These are phyloP conservation scores for Spodoptera littoralis DNA, from an alignment of 2,888 invertebrate genomes.

Conservation along the genomic window DNA sequence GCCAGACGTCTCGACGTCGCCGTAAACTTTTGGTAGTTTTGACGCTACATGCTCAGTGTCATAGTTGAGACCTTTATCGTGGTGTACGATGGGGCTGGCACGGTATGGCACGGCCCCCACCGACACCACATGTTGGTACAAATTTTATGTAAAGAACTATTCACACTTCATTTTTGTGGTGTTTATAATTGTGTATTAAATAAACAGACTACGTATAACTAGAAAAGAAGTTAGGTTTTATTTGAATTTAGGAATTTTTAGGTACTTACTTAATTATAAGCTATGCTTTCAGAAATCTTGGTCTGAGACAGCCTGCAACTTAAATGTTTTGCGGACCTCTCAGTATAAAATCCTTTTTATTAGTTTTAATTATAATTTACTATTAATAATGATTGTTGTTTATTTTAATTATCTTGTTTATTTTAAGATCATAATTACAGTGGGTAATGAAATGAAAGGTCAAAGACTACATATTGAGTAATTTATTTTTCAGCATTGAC, in stretches of 20 bases:
- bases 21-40: slow-evolving; percentile 83
- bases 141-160: slow-evolving; percentile 74
- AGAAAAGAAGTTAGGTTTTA: too few species aligned
- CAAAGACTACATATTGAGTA: slow-evolving; percentile 6
- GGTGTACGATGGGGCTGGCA: slow-evolving; percentile 79
- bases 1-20: slow-evolving; percentile 70
- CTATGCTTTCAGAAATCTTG: too few species aligned
- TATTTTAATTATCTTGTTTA: too few species aligned
- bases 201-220: too few species aligned
- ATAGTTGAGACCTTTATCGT: slow-evolving; percentile 82
- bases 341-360: too few species aligned
- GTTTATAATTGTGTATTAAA: not conserved
- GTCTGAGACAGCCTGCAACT: too few species aligned
- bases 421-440: too few species aligned
- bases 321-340: too few species aligned
- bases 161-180: slow-evolving; percentile 61
- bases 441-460: not conserved
- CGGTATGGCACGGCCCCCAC: slow-evolving; percentile 84
- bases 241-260: too few species aligned
- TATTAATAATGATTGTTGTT: too few species aligned
- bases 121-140: slow-evolving; percentile 79
- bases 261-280: too few species aligned
- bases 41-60: slow-evolving; percentile 83
- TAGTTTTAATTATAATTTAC: too few species aligned
- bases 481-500: slow-evolving; percentile 10